phyloP scores from a whole-genome alignment of 2,888 invertebrate genomes.

The Athetis lepigone region DNA sequence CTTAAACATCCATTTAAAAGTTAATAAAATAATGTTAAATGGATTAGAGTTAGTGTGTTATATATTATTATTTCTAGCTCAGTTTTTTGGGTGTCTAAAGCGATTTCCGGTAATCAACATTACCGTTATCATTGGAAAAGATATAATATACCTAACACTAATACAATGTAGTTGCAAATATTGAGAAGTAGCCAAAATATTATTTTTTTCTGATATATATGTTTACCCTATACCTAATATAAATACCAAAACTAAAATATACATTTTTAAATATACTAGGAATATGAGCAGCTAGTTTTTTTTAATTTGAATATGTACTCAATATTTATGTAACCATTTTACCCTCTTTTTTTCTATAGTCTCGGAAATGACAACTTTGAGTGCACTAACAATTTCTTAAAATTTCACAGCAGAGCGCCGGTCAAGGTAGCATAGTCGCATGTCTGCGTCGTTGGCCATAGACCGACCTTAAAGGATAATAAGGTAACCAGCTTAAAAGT shows the following conservation, averaged over 20 bases:
- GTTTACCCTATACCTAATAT: no score
- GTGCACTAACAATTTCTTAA: no score
- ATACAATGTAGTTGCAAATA: not conserved
- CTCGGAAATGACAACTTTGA: no score
- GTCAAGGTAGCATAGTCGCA: no score
- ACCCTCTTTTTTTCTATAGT: no score
- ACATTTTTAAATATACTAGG: not conserved
- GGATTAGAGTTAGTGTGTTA: not conserved
- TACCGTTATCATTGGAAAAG: slow-evolving; percentile 3
- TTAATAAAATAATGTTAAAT: not conserved
- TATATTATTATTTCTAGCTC: slow-evolving; percentile 2
- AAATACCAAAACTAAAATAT: no score
- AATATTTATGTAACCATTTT: no score
- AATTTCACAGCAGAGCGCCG: no score
- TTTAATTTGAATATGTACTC: not conserved
- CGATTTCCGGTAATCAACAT: slow-evolving; percentile 7
- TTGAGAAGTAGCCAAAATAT: slow-evolving; percentile 1
- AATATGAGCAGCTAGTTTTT: not conserved
- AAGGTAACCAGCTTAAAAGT: not conserved
- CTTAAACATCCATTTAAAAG: not conserved
- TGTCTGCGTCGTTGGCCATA: no score
- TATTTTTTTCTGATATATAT: slow-evolving; percentile 17
- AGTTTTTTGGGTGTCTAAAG: slow-evolving; percentile 8
- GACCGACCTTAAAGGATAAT: not conserved
- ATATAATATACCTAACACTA: not conserved